These are phyloP conservation scores for Sisyra terminalis DNA, from an alignment of 2,888 invertebrate genomes.

Conservation along the genomic window DNA sequence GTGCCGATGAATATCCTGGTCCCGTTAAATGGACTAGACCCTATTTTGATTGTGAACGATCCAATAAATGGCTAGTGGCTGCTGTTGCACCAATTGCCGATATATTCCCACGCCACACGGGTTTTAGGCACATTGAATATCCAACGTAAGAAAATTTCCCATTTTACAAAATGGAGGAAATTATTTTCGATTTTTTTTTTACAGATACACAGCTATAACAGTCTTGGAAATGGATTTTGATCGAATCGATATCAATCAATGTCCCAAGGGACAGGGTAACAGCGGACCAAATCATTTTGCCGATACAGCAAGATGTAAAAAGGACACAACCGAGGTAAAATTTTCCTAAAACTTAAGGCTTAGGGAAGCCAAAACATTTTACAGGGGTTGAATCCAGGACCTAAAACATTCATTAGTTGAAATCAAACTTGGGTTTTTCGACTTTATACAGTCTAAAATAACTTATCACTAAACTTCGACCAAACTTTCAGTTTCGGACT, in stretches of 20 bases:
- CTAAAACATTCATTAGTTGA: too few relatives aligned
- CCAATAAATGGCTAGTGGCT: conserved; percentile 90
- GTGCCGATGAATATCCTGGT: conserved; percentile 78
- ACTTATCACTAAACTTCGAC: too few relatives aligned
- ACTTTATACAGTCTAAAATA: too few relatives aligned
- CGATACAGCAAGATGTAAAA: conserved; percentile 81
- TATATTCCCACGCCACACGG: conserved; percentile 85
- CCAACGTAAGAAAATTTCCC: conserved; percentile 84
- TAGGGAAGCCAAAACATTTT: too few relatives aligned
- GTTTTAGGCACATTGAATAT: conserved; percentile 83
- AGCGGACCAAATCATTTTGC: conserved; percentile 75
- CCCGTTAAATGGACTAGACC: conserved; percentile 90
- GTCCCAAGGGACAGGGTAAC: conserved; percentile 79
- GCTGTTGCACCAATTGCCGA: conserved; percentile 92
- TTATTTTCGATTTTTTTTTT: conserved; percentile 14
- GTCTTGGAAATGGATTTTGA: conserved; percentile 95
- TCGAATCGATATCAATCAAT: conserved; percentile 93
- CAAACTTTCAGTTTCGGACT: too few relatives aligned
- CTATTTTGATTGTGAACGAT: conserved; percentile 90
- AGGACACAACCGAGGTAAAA: conserved; percentile 74
- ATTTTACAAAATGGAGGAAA: neutral
- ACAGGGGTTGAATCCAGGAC: too few relatives aligned
- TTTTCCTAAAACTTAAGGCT: too few relatives aligned
- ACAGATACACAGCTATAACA: conserved; percentile 75
- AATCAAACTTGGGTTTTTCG: too few relatives aligned